Conservation (phyloP, 1,140 invertebrate genomes). For the Chrysoperla carnea region DNA sequence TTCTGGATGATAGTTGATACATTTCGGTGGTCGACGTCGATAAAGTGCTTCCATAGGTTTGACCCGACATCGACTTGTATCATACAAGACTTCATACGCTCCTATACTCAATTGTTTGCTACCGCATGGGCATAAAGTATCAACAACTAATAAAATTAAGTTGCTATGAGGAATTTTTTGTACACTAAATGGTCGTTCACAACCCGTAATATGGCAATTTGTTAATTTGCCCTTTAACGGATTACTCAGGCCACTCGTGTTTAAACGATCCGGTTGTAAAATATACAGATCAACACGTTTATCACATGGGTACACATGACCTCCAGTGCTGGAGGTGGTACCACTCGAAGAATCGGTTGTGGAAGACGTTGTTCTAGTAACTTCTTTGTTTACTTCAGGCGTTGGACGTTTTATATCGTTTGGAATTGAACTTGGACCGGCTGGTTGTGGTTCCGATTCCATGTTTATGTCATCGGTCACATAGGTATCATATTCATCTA, state of each 20-base stretch:
- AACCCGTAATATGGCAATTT: slow-evolving; percentile 75
- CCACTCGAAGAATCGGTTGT: slow-evolving; percentile 15
- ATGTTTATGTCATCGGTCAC: neutral
- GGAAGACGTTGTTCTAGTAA: slow-evolving; percentile 19
- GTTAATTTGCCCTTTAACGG: slow-evolving; percentile 76
- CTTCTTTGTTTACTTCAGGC: neutral
- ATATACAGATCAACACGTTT: slow-evolving; percentile 76
- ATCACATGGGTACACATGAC: slow-evolving; percentile 41
- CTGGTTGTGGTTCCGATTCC: slow-evolving; percentile 9
- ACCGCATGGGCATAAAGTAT: slow-evolving; percentile 76
- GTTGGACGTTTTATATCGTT: slow-evolving; percentile 16
- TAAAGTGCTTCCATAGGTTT: slow-evolving; percentile 19
- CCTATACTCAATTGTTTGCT: slow-evolving; percentile 65
- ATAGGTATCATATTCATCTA: neutral
- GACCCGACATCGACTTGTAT: slow-evolving; percentile 18
- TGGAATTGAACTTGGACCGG: slow-evolving; percentile 14
- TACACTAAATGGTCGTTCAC: slow-evolving; percentile 82
- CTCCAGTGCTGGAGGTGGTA: slow-evolving; percentile 12
- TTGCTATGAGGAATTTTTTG: slow-evolving; percentile 86
- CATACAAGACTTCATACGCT: slow-evolving; percentile 46
- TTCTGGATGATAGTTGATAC: slow-evolving; percentile 78
- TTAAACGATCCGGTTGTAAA: slow-evolving; percentile 60
- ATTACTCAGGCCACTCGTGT: slow-evolving; percentile 54
- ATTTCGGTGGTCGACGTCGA: slow-evolving; percentile 54
- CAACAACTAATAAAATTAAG: slow-evolving; percentile 73